Conservation (phyloP, 92 coral and sea anemone species). For the Paragorgia papillata region DNA sequence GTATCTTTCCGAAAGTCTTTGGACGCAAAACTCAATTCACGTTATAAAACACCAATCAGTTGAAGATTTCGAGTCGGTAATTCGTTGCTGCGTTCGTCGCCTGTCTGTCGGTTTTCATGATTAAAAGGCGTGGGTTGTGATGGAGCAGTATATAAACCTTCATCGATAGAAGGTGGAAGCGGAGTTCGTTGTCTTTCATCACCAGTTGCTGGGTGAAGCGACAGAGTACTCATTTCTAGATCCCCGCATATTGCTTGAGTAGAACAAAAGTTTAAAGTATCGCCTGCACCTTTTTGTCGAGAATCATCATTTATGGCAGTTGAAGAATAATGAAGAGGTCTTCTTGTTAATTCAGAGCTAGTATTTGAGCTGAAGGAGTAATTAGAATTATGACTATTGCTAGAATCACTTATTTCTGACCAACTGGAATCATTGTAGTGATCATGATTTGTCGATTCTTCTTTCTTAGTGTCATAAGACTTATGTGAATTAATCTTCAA, state of each 20-base stretch:
- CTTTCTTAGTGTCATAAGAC: neutral
- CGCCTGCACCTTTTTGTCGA: neutral
- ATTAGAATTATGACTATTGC: neutral
- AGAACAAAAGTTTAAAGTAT: conserved; percentile 14
- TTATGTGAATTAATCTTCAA: neutral
- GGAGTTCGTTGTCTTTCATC: neutral
- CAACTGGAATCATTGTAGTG: neutral
- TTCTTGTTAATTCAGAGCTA: neutral
- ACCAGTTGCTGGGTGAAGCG: neutral
- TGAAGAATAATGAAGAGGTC: conserved; percentile 12
- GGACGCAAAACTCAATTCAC: neutral
- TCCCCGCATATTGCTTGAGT: conserved; percentile 43
- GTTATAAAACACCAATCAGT: conserved; percentile 32
- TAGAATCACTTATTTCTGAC: neutral
- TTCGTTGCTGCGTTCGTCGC: neutral
- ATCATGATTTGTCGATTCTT: neutral
- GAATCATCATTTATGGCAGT: neutral
- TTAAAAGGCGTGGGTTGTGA: neutral
- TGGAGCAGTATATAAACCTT: neutral
- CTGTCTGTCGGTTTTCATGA: neutral
- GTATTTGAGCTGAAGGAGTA: conserved; percentile 12
- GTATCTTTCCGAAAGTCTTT: no score
- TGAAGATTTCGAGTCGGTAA: conserved; percentile 11
- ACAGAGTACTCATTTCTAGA: conserved; percentile 24
- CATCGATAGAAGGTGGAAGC: neutral